These are phyloP conservation scores for Mylabris sibirica DNA, from an alignment of 2,888 invertebrate species.

Conservation along the genomic window DNA sequence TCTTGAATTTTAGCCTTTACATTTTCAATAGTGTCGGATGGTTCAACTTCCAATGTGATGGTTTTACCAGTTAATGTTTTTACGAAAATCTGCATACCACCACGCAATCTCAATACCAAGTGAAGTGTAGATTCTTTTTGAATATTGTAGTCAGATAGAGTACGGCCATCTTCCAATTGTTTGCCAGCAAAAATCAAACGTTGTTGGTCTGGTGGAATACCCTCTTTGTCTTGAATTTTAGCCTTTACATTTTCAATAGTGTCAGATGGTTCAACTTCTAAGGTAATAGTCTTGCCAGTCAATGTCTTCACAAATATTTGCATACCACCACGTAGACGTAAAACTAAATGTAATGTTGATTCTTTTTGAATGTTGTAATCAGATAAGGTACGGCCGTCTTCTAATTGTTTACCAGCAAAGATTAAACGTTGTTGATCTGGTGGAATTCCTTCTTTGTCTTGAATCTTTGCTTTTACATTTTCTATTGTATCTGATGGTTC, in stretches of 20 bases:
- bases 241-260: constrained; percentile 69
- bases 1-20: constrained; percentile 67
- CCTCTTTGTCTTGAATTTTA: constrained; percentile 74
- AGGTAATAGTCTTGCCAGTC: constrained; percentile 67
- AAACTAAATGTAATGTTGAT: constrained; percentile 91
- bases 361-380: constrained; percentile 95
- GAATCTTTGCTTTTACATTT: constrained; percentile 66
- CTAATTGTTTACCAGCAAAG: constrained; percentile 72
- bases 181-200: constrained; percentile 71
- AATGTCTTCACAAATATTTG: constrained; percentile 67
- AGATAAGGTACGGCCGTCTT: constrained; percentile 89
- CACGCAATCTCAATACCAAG: constrained; percentile 89
- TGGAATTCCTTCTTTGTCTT: constrained; percentile 83
- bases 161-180: constrained; percentile 85
- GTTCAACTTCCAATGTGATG: constrained; percentile 66
- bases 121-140: constrained; percentile 95
- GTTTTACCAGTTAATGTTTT: constrained; percentile 69
- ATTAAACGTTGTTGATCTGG: constrained; percentile 68
- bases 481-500: constrained; percentile 69
- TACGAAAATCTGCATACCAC: constrained; percentile 67
- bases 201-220: constrained; percentile 75
- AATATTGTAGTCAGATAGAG: constrained; percentile 89
- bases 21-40: constrained; percentile 68
- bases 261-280: constrained; percentile 67
- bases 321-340: constrained; percentile 90